phyloP scores from a whole-genome alignment of 2,113 vertebrate species.

The Centropus unirufus region DNA sequence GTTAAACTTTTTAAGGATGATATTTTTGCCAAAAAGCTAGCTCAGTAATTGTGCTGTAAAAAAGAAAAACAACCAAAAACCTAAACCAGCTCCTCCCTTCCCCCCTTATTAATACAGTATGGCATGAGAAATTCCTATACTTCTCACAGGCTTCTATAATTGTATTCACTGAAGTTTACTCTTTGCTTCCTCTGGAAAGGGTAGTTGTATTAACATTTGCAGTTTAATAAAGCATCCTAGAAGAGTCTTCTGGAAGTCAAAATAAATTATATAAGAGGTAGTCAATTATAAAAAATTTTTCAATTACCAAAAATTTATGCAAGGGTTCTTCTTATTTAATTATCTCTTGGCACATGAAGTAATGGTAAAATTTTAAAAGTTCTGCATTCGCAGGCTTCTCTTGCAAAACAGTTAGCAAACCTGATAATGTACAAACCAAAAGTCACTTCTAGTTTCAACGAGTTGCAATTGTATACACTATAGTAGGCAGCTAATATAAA shows the following conservation, averaged over 20 bases:
- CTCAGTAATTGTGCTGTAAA: neutral
- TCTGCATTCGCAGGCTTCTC: neutral
- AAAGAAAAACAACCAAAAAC: neutral
- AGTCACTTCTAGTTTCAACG: neutral
- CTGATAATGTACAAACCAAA: neutral
- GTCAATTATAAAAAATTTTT: neutral
- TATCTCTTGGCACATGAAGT: neutral
- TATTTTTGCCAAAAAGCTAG: neutral
- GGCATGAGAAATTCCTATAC: neutral
- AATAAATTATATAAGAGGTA: neutral
- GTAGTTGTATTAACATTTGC: neutral
- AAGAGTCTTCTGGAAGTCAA: neutral
- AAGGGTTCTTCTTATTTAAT: neutral
- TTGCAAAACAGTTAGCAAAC: neutral
- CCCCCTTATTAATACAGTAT: neutral
- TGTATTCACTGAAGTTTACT: neutral
- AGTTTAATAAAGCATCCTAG: neutral
- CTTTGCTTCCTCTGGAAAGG: slow-evolving; percentile 1
- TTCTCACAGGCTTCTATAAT: neutral
- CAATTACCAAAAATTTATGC: neutral
- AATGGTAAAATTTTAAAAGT: neutral
- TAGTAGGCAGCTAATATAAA: neutral
- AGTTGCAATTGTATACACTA: neutral
- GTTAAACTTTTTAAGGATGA: neutral
- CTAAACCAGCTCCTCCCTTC: no score